Evolutionary conservation across 1,140 invertebrate genomes (phyloP).

Genomic region (Psix sp.): DNA sequence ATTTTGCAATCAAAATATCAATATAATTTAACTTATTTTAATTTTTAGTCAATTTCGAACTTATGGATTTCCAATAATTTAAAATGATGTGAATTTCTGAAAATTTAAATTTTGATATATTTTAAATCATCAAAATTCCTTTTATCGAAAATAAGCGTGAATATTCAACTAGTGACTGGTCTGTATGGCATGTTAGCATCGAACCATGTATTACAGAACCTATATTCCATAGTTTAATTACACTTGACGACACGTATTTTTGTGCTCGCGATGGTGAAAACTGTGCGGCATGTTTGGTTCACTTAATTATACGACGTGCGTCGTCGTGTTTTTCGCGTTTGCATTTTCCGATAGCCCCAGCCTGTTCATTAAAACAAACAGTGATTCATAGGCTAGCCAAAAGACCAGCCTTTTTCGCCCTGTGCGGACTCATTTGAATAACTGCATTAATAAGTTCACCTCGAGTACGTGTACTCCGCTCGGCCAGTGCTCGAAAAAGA

Average conservation of each 20-base stretch:
- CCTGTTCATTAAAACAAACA: constrained; percentile 49
- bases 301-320: constrained; percentile 22
- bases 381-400: constrained; percentile 35
- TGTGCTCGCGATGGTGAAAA: constrained; percentile 14
- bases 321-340: constrained; percentile 32
- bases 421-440: constrained; percentile 42
- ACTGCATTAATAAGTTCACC: constrained; percentile 46
- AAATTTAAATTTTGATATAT: too few species aligned
- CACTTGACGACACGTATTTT: constrained; percentile 21
- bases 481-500: too few species aligned
- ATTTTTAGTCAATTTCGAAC: too few species aligned
- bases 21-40: too few species aligned
- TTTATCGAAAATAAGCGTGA: neutral
- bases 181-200: constrained; percentile 24
- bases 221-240: constrained; percentile 16
- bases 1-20: too few species aligned
- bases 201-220: constrained; percentile 32
- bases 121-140: too few species aligned
- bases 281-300: constrained; percentile 13
- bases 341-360: constrained; percentile 37
- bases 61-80: too few species aligned
- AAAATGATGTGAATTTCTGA: too few species aligned
- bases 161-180: constrained; percentile 17
- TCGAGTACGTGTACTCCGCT: constrained; percentile 12
- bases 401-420: constrained; percentile 21